Percentiles rank a stretch among this genome's conserved stretches.
These are phyloP conservation scores for Aphyosemion australe DNA, from an alignment of 2,113 vertebrate genomes.

Conservation along the genomic window DNA sequence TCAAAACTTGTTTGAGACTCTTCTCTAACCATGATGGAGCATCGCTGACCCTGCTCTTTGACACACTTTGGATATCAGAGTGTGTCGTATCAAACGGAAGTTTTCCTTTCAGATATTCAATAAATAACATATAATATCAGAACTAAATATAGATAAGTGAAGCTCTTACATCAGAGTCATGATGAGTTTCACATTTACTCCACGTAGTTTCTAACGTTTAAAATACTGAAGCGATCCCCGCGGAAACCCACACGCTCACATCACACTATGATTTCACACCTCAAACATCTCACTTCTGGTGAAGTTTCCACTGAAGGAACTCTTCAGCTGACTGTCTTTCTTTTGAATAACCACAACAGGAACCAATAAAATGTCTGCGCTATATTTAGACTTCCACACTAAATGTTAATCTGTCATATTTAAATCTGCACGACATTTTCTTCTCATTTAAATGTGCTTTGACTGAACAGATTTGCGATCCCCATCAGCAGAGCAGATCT, in stretches of 20 bases:
- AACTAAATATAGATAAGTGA: too few relatives aligned
- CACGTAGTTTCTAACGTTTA: constrained; percentile 7
- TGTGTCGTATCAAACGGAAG: too few relatives aligned
- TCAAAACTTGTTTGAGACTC: too few relatives aligned
- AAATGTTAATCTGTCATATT: constrained; percentile 9
- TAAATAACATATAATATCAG: too few relatives aligned
- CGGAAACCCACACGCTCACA: constrained; percentile 6
- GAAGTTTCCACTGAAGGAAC: constrained; percentile 29
- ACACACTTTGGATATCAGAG: too few relatives aligned
- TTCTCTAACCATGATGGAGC: too few relatives aligned
- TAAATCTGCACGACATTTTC: not conserved
- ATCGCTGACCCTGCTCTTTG: too few relatives aligned
- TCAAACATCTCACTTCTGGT: constrained; percentile 49
- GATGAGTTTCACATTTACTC: not conserved
- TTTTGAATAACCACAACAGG: constrained; percentile 1
- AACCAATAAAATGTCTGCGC: constrained; percentile 4
- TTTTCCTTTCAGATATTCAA: too few relatives aligned
- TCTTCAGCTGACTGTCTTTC: not conserved
- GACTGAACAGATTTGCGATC: not conserved
- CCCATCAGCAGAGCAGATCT: not conserved
- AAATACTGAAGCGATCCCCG: constrained; percentile 41
- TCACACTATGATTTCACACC: constrained; percentile 8
- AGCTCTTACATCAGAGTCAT: not conserved
- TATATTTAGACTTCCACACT: constrained; percentile 28
- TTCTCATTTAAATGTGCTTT: not conserved